Base-by-base conservation (phyloP, 2,888 invertebrate species). In the Laothoe populi region DNA sequence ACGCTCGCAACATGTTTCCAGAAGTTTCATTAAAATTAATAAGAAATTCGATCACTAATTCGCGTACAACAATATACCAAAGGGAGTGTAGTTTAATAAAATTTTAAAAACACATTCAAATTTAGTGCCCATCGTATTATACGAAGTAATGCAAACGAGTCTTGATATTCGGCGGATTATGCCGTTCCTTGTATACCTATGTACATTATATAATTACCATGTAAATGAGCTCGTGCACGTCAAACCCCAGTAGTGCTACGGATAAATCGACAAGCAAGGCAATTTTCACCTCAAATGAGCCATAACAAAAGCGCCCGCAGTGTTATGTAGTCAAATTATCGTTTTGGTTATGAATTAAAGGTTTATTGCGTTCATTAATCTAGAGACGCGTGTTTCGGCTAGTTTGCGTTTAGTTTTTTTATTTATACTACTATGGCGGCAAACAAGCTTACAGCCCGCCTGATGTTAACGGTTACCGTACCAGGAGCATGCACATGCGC, bases 201-300 rank as follows among this genome's bases (percentile, higher is more conserved):
- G n/a, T n/a, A n/a, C n/a, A 5, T 26, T 7, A 16, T 16, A 44
- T 16, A 44, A 16, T 44, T 44, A 44, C 42, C 42, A 44, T 16
- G 42, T 16, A 16, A 44, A 44, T 16, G 42, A 7, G 42, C 42
- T 16, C 16, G 42, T 44, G n/a, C n/a, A 40, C 40, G n/a, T 40
- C 40, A 44, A 44, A 44, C 42, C 42, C 4, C 11, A 40, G 16
- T 5, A 16, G 7, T 16, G 16, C 16, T 44, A 44, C 10, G 19
- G 1, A 44, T 19, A 44, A 19, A 19, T 19, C 19, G 44, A 44
- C 19, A 44, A 44, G 44, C 8, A 10, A 19, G 19, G 53, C 35
- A 11, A 11, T 53, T 53, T 53, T 53, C 53, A 53, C 35, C 31
- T 35, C 19, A 35, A 35, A 11, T 53, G 31, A 13, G 53, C 53